A percentile compares a stretch with the other conserved stretches of the same genome.
phyloP scores from a whole-genome alignment of 2,797 vertebrate genomes.

The Trachops cirrhosus region DNA sequence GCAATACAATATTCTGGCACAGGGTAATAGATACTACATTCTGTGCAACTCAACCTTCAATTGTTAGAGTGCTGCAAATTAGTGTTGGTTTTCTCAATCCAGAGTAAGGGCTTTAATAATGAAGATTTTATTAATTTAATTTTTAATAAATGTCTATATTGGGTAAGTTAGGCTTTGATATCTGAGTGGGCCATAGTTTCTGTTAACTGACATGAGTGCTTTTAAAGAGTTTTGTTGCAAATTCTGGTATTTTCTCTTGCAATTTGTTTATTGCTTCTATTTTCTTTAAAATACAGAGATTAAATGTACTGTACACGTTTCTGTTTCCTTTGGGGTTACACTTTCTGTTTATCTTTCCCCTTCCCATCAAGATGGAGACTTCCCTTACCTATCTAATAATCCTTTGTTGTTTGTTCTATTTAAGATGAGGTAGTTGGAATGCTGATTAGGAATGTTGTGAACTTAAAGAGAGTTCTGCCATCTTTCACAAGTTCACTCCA shows the following conservation, averaged over 20 bases:
- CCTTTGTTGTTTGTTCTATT: background rate
- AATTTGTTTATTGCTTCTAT: background rate
- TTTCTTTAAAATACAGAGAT: background rate
- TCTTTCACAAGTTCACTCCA: background rate
- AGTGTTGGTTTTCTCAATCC: background rate
- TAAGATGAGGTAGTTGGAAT: slow-evolving; percentile 12
- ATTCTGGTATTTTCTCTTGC: background rate
- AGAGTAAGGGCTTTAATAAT: background rate
- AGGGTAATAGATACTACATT: background rate
- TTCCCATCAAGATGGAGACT: background rate
- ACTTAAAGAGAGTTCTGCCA: background rate
- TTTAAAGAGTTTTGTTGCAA: background rate
- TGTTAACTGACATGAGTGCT: background rate
- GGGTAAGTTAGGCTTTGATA: background rate
- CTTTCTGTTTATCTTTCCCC: background rate
- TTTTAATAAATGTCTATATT: background rate
- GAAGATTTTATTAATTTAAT: background rate
- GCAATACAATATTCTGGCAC: background rate
- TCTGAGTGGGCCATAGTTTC: background rate
- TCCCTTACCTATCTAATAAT: background rate
- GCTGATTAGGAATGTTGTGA: slow-evolving; percentile 28
- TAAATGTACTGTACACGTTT: background rate
- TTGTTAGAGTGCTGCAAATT: background rate
- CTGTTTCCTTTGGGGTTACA: background rate
- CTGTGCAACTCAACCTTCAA: background rate